Conservation (phyloP, 2,113 vertebrate genomes). For the Lutjanus erythropterus region DNA sequence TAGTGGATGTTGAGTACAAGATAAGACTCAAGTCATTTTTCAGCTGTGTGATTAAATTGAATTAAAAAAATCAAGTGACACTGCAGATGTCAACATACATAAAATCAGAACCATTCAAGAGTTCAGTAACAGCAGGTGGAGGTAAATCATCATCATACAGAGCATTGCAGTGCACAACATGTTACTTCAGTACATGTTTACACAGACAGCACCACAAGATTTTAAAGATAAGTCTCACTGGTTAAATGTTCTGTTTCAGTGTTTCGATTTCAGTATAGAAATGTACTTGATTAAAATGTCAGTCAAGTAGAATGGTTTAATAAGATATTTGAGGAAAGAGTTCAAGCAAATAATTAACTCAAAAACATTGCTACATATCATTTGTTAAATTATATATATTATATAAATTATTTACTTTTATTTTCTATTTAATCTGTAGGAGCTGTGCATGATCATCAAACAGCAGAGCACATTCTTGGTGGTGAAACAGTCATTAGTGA, state of each 20-base stretch:
- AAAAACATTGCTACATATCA: too few species aligned
- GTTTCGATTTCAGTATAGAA: neutral
- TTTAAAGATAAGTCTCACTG: slow-evolving; percentile 4
- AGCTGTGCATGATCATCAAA: neutral
- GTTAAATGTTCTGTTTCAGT: slow-evolving; percentile 9
- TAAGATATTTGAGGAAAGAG: neutral
- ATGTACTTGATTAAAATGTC: neutral
- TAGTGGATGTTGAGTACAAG: neutral
- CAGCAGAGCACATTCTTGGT: neutral
- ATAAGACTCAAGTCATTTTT: neutral
- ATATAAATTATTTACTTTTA: too few species aligned
- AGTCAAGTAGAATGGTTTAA: slow-evolving; percentile 1
- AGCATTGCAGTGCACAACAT: neutral
- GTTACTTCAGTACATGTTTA: neutral
- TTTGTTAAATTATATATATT: too few species aligned
- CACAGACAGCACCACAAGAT: neutral
- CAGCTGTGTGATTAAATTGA: neutral
- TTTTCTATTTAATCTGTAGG: neutral
- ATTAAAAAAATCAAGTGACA: neutral
- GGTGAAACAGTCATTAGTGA: too few species aligned
- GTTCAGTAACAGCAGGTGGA: neutral
- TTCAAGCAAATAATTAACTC: neutral
- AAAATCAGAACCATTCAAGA: neutral
- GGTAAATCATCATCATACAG: slow-evolving; percentile 1
- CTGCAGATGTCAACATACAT: neutral